Conservation (phyloP, 1,140 invertebrate genomes). For the Mamestra configurata region DNA sequence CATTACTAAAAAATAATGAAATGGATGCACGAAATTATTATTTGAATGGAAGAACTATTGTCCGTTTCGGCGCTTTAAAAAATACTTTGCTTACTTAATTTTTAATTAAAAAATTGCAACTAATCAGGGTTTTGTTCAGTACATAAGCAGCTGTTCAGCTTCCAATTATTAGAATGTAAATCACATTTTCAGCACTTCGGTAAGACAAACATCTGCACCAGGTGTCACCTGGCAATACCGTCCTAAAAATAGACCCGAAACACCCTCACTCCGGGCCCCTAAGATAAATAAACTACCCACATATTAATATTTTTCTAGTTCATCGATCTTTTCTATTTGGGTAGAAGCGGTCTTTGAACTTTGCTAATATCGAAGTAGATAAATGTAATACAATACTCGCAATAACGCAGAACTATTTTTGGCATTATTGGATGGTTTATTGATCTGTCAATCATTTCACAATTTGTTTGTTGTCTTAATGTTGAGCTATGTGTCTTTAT, state of each 20-base stretch:
- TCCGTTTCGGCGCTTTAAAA: too few relatives aligned
- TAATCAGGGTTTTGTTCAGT: too few relatives aligned
- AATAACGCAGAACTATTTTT: background rate
- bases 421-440: too few relatives aligned
- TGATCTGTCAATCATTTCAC: too few relatives aligned
- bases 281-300: conserved; percentile 35
- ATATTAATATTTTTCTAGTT: conserved; percentile 16
- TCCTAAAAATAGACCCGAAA: conserved; percentile 1
- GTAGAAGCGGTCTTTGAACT: conserved; percentile 16
- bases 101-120: too few relatives aligned
- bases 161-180: background rate
- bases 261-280: conserved; percentile 9
- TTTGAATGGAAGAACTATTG: too few relatives aligned
- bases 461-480: too few relatives aligned
- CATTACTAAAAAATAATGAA: too few relatives aligned
- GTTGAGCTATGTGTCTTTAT: too few relatives aligned
- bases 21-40: too few relatives aligned
- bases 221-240: conserved; percentile 13
- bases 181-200: background rate
- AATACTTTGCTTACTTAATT: too few relatives aligned
- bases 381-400: background rate
- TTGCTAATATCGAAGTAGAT: background rate
- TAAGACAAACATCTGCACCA: conserved; percentile 18
- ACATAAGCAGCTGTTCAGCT: background rate
- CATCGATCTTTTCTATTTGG: conserved; percentile 11